These are phyloP conservation scores for Cliona cf. orientalis DNA, from an alignment of 37 sponge, comb jelly and placozoan genomes.

Conservation along the genomic window DNA sequence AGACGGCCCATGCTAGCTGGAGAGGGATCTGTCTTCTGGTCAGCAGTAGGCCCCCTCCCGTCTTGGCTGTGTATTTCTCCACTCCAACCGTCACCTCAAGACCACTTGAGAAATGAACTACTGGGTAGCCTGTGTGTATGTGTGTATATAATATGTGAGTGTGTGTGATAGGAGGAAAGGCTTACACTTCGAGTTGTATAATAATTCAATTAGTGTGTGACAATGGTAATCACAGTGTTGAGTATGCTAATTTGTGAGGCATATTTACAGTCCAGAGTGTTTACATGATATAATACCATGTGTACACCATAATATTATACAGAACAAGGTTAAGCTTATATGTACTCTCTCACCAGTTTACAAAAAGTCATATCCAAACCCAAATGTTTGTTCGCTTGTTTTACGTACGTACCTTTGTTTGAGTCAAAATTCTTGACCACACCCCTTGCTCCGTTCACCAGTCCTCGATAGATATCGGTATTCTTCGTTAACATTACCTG, in stretches of 20 bases:
- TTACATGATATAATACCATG: too few species aligned
- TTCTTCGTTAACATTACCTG: constrained; percentile 92
- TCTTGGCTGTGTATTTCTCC: constrained; percentile 65
- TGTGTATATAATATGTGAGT: background rate
- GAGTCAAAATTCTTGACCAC: constrained; percentile 68
- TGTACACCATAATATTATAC: too few species aligned
- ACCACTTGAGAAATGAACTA: constrained; percentile 69
- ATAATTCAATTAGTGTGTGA: too few species aligned
- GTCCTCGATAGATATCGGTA: constrained; percentile 61
- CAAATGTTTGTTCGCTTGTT: too few species aligned
- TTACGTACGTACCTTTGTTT: constrained; percentile 27
- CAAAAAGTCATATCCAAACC: too few species aligned
- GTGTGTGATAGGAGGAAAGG: background rate
- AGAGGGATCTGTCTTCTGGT: constrained; percentile 83
- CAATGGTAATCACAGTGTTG: background rate
- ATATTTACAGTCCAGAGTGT: too few species aligned
- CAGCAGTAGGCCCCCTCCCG: constrained; percentile 55
- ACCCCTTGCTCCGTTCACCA: constrained; percentile 93
- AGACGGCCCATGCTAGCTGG: constrained; percentile 91
- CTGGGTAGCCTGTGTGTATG: constrained; percentile 66
- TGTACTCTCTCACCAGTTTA: too few species aligned
- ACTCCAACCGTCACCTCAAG: constrained; percentile 28
- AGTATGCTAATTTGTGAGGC: too few species aligned
- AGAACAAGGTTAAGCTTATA: too few species aligned
- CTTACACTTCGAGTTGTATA: too few species aligned